Evolutionary conservation across 1,140 invertebrate species (phyloP).

Genomic region (Cyrtorhinus lividipennis): DNA sequence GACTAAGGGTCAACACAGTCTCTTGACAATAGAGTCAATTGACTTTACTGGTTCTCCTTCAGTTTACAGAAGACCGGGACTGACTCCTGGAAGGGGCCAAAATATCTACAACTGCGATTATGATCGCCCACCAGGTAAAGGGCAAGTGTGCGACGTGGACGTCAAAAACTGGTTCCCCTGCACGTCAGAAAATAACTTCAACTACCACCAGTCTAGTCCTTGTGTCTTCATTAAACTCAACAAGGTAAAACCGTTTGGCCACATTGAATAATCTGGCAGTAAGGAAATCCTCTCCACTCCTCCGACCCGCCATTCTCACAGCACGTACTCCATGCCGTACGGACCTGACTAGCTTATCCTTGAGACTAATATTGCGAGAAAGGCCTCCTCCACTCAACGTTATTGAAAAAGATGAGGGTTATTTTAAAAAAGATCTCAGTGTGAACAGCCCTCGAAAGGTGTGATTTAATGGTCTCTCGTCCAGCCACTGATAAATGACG

Average conservation of each 20-base stretch:
- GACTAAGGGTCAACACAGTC: too few species aligned
- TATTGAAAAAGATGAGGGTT: too few species aligned
- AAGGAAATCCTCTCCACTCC: background rate
- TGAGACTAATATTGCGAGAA: slow-evolving; percentile 2
- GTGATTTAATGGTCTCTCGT: too few species aligned
- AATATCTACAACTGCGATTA: slow-evolving; percentile 53
- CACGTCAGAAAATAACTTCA: slow-evolving; percentile 51
- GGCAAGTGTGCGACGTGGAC: slow-evolving; percentile 58
- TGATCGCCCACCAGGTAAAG: slow-evolving; percentile 41
- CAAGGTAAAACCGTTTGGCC: slow-evolving; percentile 29
- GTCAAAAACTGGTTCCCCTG: slow-evolving; percentile 47
- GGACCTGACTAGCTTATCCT: background rate
- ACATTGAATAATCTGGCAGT: slow-evolving; percentile 4
- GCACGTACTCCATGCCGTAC: background rate
- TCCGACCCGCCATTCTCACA: background rate
- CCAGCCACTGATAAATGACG: too few species aligned
- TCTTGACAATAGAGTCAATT: too few species aligned
- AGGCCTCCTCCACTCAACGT: too few species aligned
- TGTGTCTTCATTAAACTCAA: slow-evolving; percentile 41
- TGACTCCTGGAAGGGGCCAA: slow-evolving; percentile 44
- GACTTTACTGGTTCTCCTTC: too few species aligned
- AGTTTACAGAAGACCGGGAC: slow-evolving; percentile 55
- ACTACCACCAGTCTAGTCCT: slow-evolving; percentile 42
- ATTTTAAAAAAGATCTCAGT: too few species aligned
- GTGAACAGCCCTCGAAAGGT: too few species aligned